A percentile compares a stretch with the other conserved stretches of the same genome.
Evolutionary conservation across 2,113 vertebrate species (phyloP).

Genomic region (Ammodytes dubius): DNA sequence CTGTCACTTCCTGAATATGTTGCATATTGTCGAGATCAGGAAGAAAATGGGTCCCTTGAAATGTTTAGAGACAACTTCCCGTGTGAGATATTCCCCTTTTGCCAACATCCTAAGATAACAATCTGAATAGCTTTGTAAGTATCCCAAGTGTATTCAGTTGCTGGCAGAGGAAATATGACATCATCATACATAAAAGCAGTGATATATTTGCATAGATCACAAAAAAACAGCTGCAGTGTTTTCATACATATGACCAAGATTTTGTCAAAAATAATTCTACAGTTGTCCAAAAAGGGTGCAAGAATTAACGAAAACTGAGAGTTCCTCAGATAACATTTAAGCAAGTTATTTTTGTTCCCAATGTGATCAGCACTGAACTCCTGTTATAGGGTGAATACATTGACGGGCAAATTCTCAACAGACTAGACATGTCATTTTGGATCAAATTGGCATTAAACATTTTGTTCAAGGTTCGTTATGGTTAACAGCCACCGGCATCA

Average conservation of each 20-base stretch:
- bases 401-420: background rate
- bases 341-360: background rate
- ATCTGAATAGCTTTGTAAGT: background rate
- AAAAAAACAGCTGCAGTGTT: background rate
- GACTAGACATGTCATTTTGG: no score
- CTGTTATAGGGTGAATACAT: background rate
- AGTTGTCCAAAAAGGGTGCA: no score
- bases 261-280: background rate
- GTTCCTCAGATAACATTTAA: background rate
- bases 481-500: constrained; percentile 29
- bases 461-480: constrained; percentile 29
- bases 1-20: background rate
- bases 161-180: background rate
- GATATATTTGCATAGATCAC: background rate
- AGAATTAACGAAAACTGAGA: no score
- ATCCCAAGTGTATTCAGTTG: background rate
- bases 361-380: background rate
- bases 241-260: background rate
- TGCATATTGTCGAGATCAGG: background rate
- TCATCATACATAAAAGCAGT: background rate
- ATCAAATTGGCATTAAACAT: background rate
- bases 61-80: constrained; percentile 5
- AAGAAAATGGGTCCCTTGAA: background rate
- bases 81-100: background rate
- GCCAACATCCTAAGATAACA: background rate